These are phyloP conservation scores for Rhimphoctona megacephalus DNA, from an alignment of 2,888 invertebrate genomes.

Conservation along the genomic window DNA sequence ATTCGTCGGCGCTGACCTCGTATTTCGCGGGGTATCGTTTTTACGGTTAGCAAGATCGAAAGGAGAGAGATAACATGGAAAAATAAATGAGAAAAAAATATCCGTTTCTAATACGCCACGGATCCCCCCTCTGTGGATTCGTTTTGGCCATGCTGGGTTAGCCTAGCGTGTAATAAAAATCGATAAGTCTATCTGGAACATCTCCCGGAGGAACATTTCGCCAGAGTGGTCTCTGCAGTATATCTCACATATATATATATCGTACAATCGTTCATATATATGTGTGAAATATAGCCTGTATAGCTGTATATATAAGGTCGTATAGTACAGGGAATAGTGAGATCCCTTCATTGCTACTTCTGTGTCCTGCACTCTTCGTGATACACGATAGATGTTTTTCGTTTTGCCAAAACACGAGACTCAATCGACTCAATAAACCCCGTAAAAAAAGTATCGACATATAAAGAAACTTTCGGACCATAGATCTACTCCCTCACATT, in stretches of 20 bases:
- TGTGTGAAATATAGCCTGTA: conserved; percentile 8
- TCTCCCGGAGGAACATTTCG: conserved; percentile 65
- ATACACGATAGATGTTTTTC: conserved; percentile 47
- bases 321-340: conserved; percentile 30
- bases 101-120: conserved; percentile 66
- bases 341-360: conserved; percentile 8
- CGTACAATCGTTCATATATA: conserved; percentile 21
- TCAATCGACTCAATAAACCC: conserved; percentile 55
- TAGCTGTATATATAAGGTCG: conserved; percentile 42
- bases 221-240: conserved; percentile 55
- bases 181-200: conserved; percentile 73
- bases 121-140: neutral
- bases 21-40: conserved; percentile 78
- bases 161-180: conserved; percentile 73
- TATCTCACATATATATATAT: neutral
- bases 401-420: conserved; percentile 39
- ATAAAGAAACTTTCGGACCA: neutral
- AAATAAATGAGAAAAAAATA: conserved; percentile 42
- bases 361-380: conserved; percentile 20
- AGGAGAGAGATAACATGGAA: conserved; percentile 1
- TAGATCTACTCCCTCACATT: neutral
- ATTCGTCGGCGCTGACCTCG: conserved; percentile 71
- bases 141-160: conserved; percentile 7
- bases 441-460: neutral
- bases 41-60: conserved; percentile 65